These are phyloP conservation scores for Tortricodes alternella DNA, from an alignment of 2,888 invertebrate genomes.

Conservation along the genomic window DNA sequence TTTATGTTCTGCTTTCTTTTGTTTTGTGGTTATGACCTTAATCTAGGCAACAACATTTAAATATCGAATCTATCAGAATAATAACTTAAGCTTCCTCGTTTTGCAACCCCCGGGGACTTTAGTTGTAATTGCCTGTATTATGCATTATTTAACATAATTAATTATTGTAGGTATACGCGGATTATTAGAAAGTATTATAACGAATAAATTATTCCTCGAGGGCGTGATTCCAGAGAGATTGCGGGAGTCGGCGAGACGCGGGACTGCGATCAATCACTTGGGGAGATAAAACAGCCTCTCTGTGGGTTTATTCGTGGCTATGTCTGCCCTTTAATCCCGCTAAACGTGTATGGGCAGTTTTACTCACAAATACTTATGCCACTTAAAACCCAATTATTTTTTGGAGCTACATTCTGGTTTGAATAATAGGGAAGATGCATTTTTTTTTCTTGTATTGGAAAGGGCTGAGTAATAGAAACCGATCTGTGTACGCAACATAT, in stretches of 20 bases:
- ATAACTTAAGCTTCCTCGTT: too few species aligned
- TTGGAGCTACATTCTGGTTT: too few species aligned
- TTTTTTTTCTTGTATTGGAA: too few species aligned
- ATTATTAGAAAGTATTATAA: slow-evolving; percentile 12
- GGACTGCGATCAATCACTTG: slow-evolving; percentile 27
- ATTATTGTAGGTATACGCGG: background rate
- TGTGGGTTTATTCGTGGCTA: slow-evolving; percentile 17
- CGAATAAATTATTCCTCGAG: slow-evolving; percentile 10
- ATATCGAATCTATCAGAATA: too few species aligned
- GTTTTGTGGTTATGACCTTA: background rate
- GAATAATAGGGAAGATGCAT: too few species aligned
- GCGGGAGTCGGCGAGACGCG: background rate
- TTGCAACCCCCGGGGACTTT: too few species aligned
- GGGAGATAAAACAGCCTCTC: slow-evolving; percentile 25
- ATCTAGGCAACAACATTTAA: background rate
- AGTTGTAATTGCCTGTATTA: background rate
- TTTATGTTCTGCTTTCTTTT: background rate
- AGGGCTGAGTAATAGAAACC: too few species aligned
- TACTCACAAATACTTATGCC: background rate
- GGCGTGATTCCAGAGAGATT: slow-evolving; percentile 13
- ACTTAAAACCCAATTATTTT: background rate
- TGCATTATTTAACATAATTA: background rate
- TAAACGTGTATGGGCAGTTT: slow-evolving; percentile 8
- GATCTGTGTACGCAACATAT: too few species aligned
- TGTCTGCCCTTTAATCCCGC: slow-evolving; percentile 24